Evolutionary conservation across 2,888 invertebrate genomes (phyloP).

Genomic region (Hyppa rectilinea): DNA sequence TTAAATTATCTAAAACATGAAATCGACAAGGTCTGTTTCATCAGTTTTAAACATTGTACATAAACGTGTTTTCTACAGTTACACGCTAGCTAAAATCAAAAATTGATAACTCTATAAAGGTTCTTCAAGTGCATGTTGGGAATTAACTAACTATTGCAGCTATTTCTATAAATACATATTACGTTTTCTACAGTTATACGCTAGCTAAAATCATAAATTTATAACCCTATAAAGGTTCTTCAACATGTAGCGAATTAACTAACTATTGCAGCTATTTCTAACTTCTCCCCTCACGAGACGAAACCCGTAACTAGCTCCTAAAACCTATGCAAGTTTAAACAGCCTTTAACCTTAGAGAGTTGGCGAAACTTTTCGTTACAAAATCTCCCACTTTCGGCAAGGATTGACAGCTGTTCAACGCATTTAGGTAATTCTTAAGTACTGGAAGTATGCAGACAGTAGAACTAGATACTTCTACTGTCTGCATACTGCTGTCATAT

Average conservation of each 20-base stretch:
- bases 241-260: background rate
- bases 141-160: slow-evolving; percentile 16
- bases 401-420: background rate
- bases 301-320: background rate
- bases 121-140: background rate
- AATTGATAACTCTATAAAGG: background rate
- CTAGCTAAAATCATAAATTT: background rate
- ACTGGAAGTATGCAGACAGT: slow-evolving; percentile 7
- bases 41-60: background rate
- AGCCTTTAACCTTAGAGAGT: slow-evolving; percentile 1
- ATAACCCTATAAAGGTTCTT: background rate
- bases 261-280: background rate
- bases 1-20: too few relatives aligned
- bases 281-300: slow-evolving; percentile 7
- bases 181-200: background rate
- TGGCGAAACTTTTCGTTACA: background rate
- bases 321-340: slow-evolving; percentile 9
- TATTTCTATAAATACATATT: too few relatives aligned
- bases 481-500: too few relatives aligned
- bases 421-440: background rate
- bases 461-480: too few relatives aligned
- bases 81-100: background rate
- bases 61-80: background rate
- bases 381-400: too few relatives aligned
- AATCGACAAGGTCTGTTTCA: background rate